phyloP scores from a whole-genome alignment of 2,797 vertebrate species.

The Sebastes goodei region DNA sequence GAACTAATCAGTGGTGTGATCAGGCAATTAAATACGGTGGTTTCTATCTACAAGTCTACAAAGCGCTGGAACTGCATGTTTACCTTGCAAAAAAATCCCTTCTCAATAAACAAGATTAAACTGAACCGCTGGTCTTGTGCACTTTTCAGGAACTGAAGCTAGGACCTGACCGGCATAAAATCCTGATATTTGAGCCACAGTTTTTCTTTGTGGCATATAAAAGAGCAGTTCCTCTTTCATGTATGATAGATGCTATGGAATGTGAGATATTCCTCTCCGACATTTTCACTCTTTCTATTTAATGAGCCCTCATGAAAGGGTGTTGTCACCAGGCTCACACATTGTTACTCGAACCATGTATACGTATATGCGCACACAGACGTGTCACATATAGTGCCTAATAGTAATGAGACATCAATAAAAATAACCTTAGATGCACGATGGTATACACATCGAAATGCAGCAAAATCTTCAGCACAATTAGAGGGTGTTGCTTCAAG shows the following conservation, averaged over 20 bases:
- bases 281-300: slow-evolving; percentile 31
- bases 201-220: slow-evolving; percentile 27
- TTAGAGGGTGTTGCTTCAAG: slow-evolving; percentile 2
- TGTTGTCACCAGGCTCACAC: slow-evolving; percentile 21
- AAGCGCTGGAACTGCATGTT: not conserved
- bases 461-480: slow-evolving; percentile 2
- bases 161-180: slow-evolving; percentile 9
- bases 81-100: not conserved
- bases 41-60: not conserved
- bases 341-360: slow-evolving; percentile 23
- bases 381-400: not conserved
- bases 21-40: not conserved
- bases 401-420: not conserved
- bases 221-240: slow-evolving; percentile 28
- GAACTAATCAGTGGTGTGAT: slow-evolving; percentile 7
- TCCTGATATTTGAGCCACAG: slow-evolving; percentile 11
- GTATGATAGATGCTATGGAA: slow-evolving; percentile 29
- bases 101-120: slow-evolving; percentile 4
- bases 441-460: not conserved
- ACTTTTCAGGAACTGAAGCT: slow-evolving; percentile 7
- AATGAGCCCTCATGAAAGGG: slow-evolving; percentile 56
- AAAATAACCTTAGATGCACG: not conserved
- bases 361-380: not conserved
- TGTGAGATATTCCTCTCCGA: slow-evolving; percentile 21
- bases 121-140: slow-evolving; percentile 6